Evolutionary conservation across 2,888 invertebrate genomes (phyloP), one percentile per base, ranked within the genome.

Genomic region (Epiblema foenella): DNA sequence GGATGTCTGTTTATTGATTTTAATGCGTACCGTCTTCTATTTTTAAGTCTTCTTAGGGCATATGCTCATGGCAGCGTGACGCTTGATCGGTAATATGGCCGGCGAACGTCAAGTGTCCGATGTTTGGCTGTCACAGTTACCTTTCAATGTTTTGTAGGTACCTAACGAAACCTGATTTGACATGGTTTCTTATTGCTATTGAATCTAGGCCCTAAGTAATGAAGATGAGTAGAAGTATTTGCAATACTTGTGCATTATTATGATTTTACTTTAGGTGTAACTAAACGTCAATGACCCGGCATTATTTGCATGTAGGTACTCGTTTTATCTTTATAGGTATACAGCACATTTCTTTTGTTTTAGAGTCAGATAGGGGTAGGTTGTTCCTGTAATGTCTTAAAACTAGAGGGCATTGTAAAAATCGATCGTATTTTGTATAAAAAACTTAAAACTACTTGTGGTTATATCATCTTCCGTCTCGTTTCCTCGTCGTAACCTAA

Each of bases 81-180:
- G 93, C 93, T 89, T 86, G 85, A 80, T 85, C 79, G 78, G 85
- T 88, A 93, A 91, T 88, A 93, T 93, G 93, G 93, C 92, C 93
- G 93, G 91, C 86, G 86, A 89, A 85, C 85, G 89, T 86, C 85
- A 83, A 71, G 67, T 71, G 71, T 62, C 69, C 65, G 52, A 82
- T 86, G 83, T 83, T 85, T 83, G 81, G 81, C 83, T 88, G 88
- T 87, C 85, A 86, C 79, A 83, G 80, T 80, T 82, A 80, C 81
- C 84, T 83, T 84, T 77, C 79, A 83, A 85, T 83, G 79, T 79
- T 81, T 76, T 75, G 62, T 57, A 57, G 29, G 54, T 70, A 66
- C 59, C 17, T 58, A 39, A 11, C 15, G 65, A 70, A 71, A 71
- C 66, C 62, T 71, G 71, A 49, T 51, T 71, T 49, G 17, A 46